Evolutionary conservation across 2,797 vertebrate genomes (phyloP).

Genomic region (Peromyscus aztecus): DNA sequence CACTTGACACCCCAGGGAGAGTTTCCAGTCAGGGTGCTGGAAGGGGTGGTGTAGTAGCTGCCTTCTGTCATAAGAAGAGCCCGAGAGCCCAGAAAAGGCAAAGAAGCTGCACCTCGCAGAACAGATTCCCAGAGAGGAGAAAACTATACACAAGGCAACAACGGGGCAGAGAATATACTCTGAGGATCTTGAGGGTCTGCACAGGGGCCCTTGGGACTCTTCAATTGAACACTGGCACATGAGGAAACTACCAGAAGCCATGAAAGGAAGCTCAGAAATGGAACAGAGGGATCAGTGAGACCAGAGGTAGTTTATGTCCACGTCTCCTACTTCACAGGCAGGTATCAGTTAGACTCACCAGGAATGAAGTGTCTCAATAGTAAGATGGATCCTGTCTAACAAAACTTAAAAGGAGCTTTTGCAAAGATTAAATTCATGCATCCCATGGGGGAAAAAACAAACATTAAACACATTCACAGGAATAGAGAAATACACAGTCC

Average conservation of each 20-base stretch:
- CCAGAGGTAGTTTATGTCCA: background rate
- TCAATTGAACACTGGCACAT: background rate
- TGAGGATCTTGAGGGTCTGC: background rate
- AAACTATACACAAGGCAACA: background rate
- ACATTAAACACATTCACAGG: background rate
- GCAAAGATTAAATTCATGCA: background rate
- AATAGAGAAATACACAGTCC: background rate
- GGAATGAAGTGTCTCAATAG: background rate
- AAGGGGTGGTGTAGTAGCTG: background rate
- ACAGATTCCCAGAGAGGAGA: background rate
- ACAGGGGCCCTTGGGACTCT: accelerated
- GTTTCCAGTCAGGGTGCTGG: background rate
- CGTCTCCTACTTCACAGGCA: too few species aligned
- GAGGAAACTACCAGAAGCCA: background rate
- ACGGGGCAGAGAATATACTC: background rate
- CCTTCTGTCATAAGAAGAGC: background rate
- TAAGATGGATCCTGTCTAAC: background rate
- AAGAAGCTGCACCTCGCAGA: background rate
- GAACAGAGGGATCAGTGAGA: background rate
- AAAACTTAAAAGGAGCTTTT: background rate
- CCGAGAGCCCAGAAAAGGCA: background rate
- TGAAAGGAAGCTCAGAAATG: background rate
- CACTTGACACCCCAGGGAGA: background rate
- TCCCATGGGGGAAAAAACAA: too few species aligned
- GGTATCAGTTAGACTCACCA: background rate